These are phyloP conservation scores for Cepaea hortensis DNA, from an alignment of 2,888 invertebrate genomes.

Conservation along the genomic window DNA sequence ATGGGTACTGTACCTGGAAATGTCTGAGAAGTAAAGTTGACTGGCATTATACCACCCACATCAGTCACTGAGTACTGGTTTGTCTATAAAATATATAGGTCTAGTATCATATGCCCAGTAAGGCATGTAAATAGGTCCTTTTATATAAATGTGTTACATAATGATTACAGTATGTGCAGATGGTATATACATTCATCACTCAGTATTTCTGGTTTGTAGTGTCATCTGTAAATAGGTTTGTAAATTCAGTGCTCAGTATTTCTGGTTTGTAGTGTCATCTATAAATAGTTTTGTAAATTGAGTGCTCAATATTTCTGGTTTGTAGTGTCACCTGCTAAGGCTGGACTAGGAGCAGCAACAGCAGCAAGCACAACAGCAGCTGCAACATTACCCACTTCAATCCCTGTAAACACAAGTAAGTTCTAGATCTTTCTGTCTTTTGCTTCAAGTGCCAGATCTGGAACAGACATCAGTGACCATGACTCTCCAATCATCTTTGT, in stretches of 20 bases:
- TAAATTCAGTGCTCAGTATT: background rate
- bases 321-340: background rate
- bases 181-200: background rate
- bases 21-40: too few relatives aligned
- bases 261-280: background rate
- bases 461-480: too few relatives aligned
- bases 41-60: too few relatives aligned
- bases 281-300: background rate
- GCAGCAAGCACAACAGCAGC: background rate
- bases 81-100: too few relatives aligned
- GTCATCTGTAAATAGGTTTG: background rate
- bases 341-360: background rate
- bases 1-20: too few relatives aligned
- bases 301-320: background rate
- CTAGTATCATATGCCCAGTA: too few relatives aligned
- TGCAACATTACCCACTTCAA: background rate
- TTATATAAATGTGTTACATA: too few relatives aligned
- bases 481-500: too few relatives aligned
- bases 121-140: too few relatives aligned
- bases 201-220: background rate
- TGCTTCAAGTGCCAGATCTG: too few relatives aligned
- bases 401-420: slow-evolving; percentile 19
- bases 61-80: too few relatives aligned
- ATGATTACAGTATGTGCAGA: background rate
- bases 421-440: background rate